phyloP scores from a whole-genome alignment of 2,888 invertebrate species.

The Tethea ocularis region DNA sequence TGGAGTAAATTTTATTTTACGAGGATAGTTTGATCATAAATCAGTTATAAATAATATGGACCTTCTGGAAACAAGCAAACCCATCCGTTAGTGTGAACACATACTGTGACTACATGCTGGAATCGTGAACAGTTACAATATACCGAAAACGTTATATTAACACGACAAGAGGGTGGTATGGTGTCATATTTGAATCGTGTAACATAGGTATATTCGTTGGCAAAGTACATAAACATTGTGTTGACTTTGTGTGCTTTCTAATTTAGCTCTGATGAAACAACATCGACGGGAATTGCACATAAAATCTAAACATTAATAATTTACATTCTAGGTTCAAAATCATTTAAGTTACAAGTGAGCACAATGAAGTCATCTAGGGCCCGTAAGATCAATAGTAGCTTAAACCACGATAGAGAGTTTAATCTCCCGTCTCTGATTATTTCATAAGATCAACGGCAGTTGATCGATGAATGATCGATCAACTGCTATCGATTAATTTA shows the following conservation, averaged over 20 bases:
- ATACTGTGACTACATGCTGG: conserved; percentile 41
- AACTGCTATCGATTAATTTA: too few relatives aligned
- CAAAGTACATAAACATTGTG: conserved; percentile 13
- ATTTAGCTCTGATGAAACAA: neutral
- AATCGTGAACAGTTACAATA: conserved; percentile 24
- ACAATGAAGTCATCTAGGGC: neutral
- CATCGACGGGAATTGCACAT: neutral
- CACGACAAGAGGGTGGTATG: conserved; percentile 42
- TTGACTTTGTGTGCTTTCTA: conserved; percentile 12
- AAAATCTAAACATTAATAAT: neutral
- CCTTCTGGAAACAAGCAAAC: conserved; percentile 40
- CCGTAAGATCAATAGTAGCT: too few relatives aligned
- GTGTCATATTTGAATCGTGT: conserved; percentile 12
- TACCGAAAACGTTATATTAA: conserved; percentile 20
- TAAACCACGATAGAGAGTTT: too few relatives aligned
- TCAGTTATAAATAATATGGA: conserved; percentile 28
- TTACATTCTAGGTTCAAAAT: neutral
- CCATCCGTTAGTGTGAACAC: conserved; percentile 47
- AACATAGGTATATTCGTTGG: conserved; percentile 12
- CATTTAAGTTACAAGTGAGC: neutral
- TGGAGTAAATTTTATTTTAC: conserved; percentile 6
- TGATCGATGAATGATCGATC: too few relatives aligned
- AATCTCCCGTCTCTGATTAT: too few relatives aligned
- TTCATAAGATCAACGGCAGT: too few relatives aligned
- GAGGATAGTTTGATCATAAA: neutral